Base-by-base conservation (phyloP, 2,888 invertebrate genomes). In the Uropetala carovei region DNA sequence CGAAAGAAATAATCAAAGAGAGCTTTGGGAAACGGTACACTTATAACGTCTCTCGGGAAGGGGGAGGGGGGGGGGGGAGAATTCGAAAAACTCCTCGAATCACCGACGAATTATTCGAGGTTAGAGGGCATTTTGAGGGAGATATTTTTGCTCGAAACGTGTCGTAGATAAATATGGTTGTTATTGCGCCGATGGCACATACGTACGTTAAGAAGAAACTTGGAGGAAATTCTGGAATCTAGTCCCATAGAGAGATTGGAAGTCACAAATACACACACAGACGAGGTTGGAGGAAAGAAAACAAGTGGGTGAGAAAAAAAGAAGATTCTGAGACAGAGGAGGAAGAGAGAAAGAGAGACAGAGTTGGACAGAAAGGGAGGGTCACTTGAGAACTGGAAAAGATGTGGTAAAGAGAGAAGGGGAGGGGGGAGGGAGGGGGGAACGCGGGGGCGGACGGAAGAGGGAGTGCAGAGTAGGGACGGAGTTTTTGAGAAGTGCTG, bases 401-500 rank as follows among this genome's bases (percentile, higher is more conserved):
- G 27, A 68, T 68, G 68, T 9, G n/a, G 68, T 9, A 27, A 75
- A 75, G 22, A 11, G 13, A 75, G 10, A 68, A 68, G 22, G 68
- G 68, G n/a, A 7, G 5, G n/a, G 64, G 64, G 64, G 18, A 64
- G 68, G 68, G n/a, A 18, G 18, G 18, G 18, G 22, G 18, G 75
- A 43, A 75, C 22, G 22, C 75, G 22, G 22, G 27, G 27, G 22
- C 27, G 75, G 75, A 75, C 13, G 75, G 75, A 27, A 22, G 11
- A 27, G 2, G 16, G 43, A 43, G 43, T 43, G 43, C 43, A 43
- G 43, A 43, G 43, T 3, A 27, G 18, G 75, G 75, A 75, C 9
- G 22, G 75, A 75, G 75, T 75, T 75, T 75, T 75, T 75, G 75
- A 75, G 75, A 75, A 75, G 75, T 75, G 75, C 75, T 75, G 75